phyloP scores from a whole-genome alignment of 2,113 vertebrate species.

The Hipposideros armiger region DNA sequence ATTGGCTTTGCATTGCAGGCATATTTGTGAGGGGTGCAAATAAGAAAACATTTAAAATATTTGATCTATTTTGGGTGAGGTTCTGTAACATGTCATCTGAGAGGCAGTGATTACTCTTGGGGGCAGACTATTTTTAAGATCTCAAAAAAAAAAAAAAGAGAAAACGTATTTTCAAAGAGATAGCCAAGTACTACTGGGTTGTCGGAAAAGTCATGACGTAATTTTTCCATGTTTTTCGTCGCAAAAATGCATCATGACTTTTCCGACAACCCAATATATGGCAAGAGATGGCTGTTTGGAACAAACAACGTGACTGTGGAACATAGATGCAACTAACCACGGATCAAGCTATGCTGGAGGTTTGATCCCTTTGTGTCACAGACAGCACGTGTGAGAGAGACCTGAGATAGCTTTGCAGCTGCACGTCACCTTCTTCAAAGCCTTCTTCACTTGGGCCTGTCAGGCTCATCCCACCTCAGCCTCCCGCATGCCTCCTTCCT shows the following conservation, averaged over 20 bases:
- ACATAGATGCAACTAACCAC: not conserved
- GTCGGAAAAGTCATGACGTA: too few relatives aligned
- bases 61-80: constrained; percentile 82
- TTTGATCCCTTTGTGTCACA: not conserved
- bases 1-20: constrained; percentile 81
- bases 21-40: constrained; percentile 81
- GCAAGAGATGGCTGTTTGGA: not conserved
- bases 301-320: not conserved
- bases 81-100: constrained; percentile 72
- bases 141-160: not conserved
- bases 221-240: too few relatives aligned
- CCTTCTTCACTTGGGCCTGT: not conserved
- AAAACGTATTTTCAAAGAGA: constrained; percentile 63
- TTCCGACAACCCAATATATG: too few relatives aligned
- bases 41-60: constrained; percentile 82
- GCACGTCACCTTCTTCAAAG: not conserved
- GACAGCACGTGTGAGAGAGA: not conserved
- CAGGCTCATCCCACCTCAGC: fast-evolving
- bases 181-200: not conserved
- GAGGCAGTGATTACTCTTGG: constrained; percentile 66
- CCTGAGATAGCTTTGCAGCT: not conserved
- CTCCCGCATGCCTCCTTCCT: fast-evolving
- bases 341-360: not conserved
- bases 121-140: constrained; percentile 55
- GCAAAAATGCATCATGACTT: too few relatives aligned